Percentiles rank a stretch among this genome's conserved stretches.
phyloP scores from a whole-genome alignment of 2,797 vertebrate genomes.

The Halcyon smyrnensis region DNA sequence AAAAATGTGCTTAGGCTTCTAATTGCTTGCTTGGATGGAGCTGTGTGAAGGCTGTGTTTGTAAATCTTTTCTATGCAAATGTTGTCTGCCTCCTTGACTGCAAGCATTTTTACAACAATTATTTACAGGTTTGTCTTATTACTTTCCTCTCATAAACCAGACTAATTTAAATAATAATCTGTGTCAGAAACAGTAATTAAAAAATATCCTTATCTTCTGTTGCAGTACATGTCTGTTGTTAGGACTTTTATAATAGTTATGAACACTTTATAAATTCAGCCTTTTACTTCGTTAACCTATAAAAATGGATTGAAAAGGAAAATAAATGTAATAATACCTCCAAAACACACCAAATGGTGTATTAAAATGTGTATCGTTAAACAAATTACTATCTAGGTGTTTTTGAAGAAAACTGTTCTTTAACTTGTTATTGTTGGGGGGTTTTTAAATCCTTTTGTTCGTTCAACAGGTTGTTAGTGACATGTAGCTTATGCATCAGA shows the following conservation, averaged over 20 bases:
- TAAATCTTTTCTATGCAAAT: constrained; percentile 67
- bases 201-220: constrained; percentile 75
- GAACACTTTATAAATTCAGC: constrained; percentile 65
- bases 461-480: constrained; percentile 65
- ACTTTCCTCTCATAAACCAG: constrained; percentile 66
- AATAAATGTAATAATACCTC: constrained; percentile 28
- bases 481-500: constrained; percentile 27
- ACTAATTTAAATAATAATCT: constrained; percentile 75
- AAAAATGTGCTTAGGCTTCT: constrained; percentile 64
- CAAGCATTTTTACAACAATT: constrained; percentile 76
- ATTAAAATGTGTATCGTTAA: constrained; percentile 46
- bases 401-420: constrained; percentile 45
- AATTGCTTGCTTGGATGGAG: constrained; percentile 67
- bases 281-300: constrained; percentile 58
- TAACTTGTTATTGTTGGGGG: not conserved
- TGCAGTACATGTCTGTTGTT: constrained; percentile 61
- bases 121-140: constrained; percentile 76
- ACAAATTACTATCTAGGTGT: constrained; percentile 48
- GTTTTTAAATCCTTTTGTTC: constrained; percentile 37
- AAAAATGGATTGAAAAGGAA: constrained; percentile 63
- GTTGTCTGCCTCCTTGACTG: constrained; percentile 60
- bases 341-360: not conserved
- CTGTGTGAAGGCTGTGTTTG: constrained; percentile 58
- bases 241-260: constrained; percentile 63
- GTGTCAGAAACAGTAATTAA: constrained; percentile 76